Percentiles rank a stretch among this genome's conserved stretches.
phyloP scores from a whole-genome alignment of 2,797 vertebrate species.

The Myotis vivesi region DNA sequence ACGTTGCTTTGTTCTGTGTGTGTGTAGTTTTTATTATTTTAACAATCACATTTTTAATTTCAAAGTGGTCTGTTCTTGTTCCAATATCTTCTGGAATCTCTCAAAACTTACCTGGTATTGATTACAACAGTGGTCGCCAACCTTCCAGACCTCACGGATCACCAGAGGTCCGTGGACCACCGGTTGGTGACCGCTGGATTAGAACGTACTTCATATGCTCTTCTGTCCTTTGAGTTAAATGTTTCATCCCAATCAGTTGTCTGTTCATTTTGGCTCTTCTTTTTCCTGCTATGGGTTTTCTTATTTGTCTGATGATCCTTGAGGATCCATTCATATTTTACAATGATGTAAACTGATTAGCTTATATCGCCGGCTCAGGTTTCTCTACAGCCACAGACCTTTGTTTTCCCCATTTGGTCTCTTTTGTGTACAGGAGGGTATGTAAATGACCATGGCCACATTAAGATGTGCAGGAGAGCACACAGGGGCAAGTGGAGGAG shows the following conservation, averaged over 20 bases:
- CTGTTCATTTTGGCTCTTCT: conserved; percentile 17
- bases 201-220: not conserved
- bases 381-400: not conserved
- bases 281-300: not conserved
- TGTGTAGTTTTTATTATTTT: not conserved
- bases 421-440: not conserved
- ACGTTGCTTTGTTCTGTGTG: not conserved
- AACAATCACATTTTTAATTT: not conserved
- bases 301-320: conserved; percentile 2
- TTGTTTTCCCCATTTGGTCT: not conserved
- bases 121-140: not conserved
- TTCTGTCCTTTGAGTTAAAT: conserved; percentile 37
- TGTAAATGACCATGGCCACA: not conserved
- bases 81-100: not conserved
- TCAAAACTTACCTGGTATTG: not conserved
- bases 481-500: not conserved
- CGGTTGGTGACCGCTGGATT: too few relatives aligned
- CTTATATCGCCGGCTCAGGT: not conserved
- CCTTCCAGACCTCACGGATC: too few relatives aligned
- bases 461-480: not conserved
- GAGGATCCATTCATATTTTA: not conserved
- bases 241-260: not conserved
- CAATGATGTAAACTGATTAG: not conserved
- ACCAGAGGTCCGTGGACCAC: too few relatives aligned
- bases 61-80: conserved; percentile 6